Conservation (phyloP, 2,888 invertebrate species). For the Agonum fuliginosum region DNA sequence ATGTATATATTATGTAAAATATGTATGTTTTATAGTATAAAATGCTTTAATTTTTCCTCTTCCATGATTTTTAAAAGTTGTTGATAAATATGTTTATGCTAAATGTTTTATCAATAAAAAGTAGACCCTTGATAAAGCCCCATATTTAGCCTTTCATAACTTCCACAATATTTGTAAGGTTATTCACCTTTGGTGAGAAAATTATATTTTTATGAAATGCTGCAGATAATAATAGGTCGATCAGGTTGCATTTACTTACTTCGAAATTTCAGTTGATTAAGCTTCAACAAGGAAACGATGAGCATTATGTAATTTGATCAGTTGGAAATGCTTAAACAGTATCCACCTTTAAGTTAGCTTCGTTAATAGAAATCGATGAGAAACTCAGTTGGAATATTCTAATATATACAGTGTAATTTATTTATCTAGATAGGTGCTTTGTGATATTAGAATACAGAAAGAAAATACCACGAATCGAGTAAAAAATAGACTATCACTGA, state of each 20-base stretch:
- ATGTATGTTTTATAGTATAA: neutral
- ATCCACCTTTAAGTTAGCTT: no score
- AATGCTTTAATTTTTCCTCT: neutral
- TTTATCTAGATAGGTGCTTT: no score
- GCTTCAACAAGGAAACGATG: conserved; percentile 28
- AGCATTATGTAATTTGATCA: conserved; percentile 28
- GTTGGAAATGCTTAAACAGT: neutral
- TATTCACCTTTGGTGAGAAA: conserved; percentile 1
- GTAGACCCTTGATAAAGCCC: no score
- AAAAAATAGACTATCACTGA: no score
- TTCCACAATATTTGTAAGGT: conserved; percentile 2
- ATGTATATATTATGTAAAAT: neutral
- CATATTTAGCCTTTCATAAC: no score
- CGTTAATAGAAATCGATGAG: no score
- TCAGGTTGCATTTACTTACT: conserved; percentile 22
- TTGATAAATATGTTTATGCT: neutral
- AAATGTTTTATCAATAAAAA: conserved; percentile 8
- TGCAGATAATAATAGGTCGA: conserved; percentile 17
- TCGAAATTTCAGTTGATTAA: conserved; percentile 30
- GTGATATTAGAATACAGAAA: no score
- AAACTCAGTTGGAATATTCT: no score
- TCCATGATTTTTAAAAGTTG: neutral
- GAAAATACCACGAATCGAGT: no score
- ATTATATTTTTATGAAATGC: neutral
- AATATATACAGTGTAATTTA: no score